Base-by-base conservation (phyloP, 2,888 invertebrate species). In the Agriopis marginaria region DNA sequence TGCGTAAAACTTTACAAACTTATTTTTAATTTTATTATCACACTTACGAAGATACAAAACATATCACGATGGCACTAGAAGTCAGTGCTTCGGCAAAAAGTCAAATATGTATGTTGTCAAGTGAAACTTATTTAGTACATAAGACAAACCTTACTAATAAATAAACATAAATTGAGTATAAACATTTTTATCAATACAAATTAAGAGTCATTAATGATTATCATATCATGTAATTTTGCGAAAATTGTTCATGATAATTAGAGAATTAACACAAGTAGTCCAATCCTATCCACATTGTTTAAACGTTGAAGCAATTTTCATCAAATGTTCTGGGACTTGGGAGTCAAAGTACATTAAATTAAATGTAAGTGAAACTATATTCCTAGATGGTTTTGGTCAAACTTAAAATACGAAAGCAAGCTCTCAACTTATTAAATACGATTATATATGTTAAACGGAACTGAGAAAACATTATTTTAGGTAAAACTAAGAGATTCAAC, bases 51-150 rank as follows among this genome's bases (percentile, higher is more conserved):
- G 90, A 93, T 93, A 92, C 88, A 91, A 91, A 91, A 92, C 86
- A 92, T 93, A 93, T 93, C 93, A 93, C 93, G 93, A 93, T 93
- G 93, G 93, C 93, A 93, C 93, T 93, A 89, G 82, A 86, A 88
- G 86, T 92, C 92, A 93, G 93, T 93, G 93, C 93, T 91, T 89
- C 88, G 88, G 88, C 83, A 89, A 87, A 88, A 82, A 84, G 80
- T 83, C 79, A 83, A 81, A 79, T 85, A 73, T 72, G 73, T 61
- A 72, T 70, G 71, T 69, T 73, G 70, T 66, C 39, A 68, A 68
- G 63, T 68, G 61, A 73, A 23, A 72, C 68, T 69, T 68, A 59
- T 70, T 63, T 3, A 32, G 32, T 32, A 68, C 44, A 67, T 60
- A 58, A 68, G 67, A 73, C 56, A 55, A 67, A 72, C 72, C 76